phyloP scores from a whole-genome alignment of 2,113 vertebrate species.

The Hyperoodon ampullatus region DNA sequence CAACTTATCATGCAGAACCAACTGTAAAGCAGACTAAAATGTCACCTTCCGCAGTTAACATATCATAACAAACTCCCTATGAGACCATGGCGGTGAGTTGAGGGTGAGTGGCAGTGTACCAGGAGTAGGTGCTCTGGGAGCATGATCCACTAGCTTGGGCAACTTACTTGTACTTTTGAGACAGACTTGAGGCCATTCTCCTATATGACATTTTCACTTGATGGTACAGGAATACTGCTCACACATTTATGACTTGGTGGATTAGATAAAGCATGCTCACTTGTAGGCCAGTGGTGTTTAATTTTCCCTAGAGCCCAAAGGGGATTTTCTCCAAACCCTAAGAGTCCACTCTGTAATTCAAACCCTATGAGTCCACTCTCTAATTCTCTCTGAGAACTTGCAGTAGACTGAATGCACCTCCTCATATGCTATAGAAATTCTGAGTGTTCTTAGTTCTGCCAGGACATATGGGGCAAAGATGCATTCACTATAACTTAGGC shows the following conservation, averaged over 20 bases:
- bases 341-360: not conserved
- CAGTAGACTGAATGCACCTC: fast-evolving
- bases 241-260: not conserved
- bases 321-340: not conserved
- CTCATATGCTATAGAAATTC: not conserved
- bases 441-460: not conserved
- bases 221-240: fast-evolving
- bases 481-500: not conserved
- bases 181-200: not conserved
- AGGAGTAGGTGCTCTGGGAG: not conserved
- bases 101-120: not conserved
- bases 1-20: not conserved
- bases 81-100: not conserved
- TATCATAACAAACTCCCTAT: not conserved
- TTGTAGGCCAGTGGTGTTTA: not conserved
- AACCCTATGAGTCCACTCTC: not conserved
- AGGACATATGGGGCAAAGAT: not conserved
- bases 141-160: not conserved
- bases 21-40: not conserved
- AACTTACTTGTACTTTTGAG: not conserved
- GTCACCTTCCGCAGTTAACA: not conserved
- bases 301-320: not conserved
- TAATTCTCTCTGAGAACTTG: not conserved
- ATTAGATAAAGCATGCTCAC: not conserved
- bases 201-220: not conserved